phyloP scores from a whole-genome alignment of 1,140 invertebrate species.

The Daktulosphaira vitifoliae region DNA sequence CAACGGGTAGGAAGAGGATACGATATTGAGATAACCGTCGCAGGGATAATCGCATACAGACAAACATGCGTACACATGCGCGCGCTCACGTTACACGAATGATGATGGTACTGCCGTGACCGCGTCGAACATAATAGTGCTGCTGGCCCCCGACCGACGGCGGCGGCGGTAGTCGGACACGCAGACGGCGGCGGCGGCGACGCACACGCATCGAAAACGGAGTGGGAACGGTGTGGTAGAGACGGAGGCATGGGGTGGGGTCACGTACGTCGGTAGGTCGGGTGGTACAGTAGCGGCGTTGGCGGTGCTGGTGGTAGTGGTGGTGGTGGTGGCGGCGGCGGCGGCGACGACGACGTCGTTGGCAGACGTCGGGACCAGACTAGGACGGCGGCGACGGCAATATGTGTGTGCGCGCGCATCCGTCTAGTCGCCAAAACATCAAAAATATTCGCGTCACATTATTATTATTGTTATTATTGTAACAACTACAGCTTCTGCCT shows the following conservation, averaged over 20 bases:
- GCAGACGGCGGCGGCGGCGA: constrained; percentile 13
- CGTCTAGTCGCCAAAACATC: constrained; percentile 20
- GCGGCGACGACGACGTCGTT: constrained; percentile 35
- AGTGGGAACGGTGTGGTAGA: background rate
- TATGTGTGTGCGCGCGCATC: constrained; percentile 37
- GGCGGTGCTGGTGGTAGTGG: constrained; percentile 23
- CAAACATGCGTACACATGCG: too few species aligned
- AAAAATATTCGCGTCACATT: constrained; percentile 4
- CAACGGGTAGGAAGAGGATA: too few species aligned
- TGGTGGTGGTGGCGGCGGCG: constrained; percentile 3
- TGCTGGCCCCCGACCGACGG: background rate
- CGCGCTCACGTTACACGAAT: too few species aligned
- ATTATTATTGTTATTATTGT: too few species aligned
- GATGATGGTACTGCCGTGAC: constrained; percentile 15
- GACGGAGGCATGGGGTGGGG: background rate
- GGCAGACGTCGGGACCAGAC: constrained; percentile 44
- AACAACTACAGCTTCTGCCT: too few species aligned
- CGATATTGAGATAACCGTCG: too few species aligned
- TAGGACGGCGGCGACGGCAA: constrained; percentile 42
- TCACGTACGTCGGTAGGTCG: constrained; percentile 34
- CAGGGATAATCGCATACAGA: background rate
- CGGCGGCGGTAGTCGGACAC: constrained; percentile 8
- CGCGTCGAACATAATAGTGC: constrained; percentile 24
- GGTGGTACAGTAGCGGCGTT: constrained; percentile 19
- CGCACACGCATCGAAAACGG: constrained; percentile 23